Evolutionary conservation across 2,797 vertebrate genomes (phyloP), one percentile per base, ranked within the genome.

Genomic region (Limnodromus scolopaceus): DNA sequence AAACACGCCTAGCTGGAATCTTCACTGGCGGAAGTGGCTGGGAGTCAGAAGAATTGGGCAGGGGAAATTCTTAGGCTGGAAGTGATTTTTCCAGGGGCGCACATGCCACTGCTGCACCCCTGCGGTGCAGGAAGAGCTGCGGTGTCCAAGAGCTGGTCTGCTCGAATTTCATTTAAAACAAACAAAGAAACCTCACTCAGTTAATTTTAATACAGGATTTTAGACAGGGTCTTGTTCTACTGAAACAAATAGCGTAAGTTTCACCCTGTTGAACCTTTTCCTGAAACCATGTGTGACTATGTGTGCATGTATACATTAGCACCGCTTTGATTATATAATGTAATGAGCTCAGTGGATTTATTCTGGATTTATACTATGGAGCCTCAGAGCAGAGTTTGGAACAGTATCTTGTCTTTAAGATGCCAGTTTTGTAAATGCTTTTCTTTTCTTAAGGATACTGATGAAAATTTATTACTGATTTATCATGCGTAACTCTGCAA

Each of bases 391-490:
- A 94, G 75, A 87, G 57, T 83, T 77, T 87, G 88, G 85, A 96
- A 94, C 55, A 85, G 53, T 55, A 65, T 74, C 80, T 91, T 86
- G 78, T 89, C 82, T 88, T 91, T 94, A 94, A 92, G 89, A 92
- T 95, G 87, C 93, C 89, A 95, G 84, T 96, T 96, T 94, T 90
- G 48, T 86, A 94, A 93, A 93, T 84, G 68, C 16, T 24, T 90
- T 95, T 79, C 82, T 93, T 93, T 79, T 86, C 94, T 96, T 96
- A 94, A 83, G 93, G 86, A 93, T 83, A 91, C 53, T 78, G 90
- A 89, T 93, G 92, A 95, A 92, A 97, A 96, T 94, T 89, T 96
- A 94, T 91, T 97, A 78, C 88, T 91, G 90, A 89, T 92, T 95
- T 94, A 93, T 97, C 94, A 96, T 87, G 93, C 69, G 32, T 92